Evolutionary conservation across 1,140 invertebrate species (phyloP).

Genomic region (Bombus terrestris): DNA sequence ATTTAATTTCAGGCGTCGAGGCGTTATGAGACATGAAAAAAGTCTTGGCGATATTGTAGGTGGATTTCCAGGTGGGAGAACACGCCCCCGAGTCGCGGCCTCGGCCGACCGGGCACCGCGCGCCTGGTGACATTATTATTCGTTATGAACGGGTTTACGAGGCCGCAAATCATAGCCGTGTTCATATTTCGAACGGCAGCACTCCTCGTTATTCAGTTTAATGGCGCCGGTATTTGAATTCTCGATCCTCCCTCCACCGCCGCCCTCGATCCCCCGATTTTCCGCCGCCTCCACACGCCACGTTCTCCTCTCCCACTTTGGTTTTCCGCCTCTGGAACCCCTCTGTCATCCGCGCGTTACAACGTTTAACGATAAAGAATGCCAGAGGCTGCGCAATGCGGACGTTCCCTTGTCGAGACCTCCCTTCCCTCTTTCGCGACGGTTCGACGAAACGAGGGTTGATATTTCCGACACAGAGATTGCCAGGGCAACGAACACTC

Average conservation of each 20-base stretch:
- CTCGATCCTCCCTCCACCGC: constrained; percentile 71
- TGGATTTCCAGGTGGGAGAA: constrained; percentile 76
- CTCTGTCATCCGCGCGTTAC: constrained; percentile 36
- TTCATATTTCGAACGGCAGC: constrained; percentile 82
- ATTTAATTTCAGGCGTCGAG: constrained; percentile 80
- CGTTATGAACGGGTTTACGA: constrained; percentile 83
- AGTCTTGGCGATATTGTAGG: constrained; percentile 80
- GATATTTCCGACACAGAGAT: neutral
- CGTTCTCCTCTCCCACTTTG: neutral
- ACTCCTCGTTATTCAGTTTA: constrained; percentile 83
- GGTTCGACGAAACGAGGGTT: neutral
- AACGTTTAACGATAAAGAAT: constrained; percentile 54
- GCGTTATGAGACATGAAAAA: constrained; percentile 82
- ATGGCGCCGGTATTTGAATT: constrained; percentile 82
- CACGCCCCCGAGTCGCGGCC: constrained; percentile 37
- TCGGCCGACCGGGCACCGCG: constrained; percentile 35
- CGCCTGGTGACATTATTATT: constrained; percentile 82
- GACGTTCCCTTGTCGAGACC: neutral
- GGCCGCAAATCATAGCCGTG: constrained; percentile 82
- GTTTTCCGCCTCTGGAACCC: constrained; percentile 30
- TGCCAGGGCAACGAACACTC: neutral
- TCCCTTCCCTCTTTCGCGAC: neutral
- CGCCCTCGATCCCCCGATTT: neutral
- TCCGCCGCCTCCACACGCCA: neutral
- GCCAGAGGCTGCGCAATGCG: constrained; percentile 43